These are phyloP conservation scores for Melinopterus prodromus DNA, from an alignment of 2,888 invertebrate genomes.

Conservation along the genomic window DNA sequence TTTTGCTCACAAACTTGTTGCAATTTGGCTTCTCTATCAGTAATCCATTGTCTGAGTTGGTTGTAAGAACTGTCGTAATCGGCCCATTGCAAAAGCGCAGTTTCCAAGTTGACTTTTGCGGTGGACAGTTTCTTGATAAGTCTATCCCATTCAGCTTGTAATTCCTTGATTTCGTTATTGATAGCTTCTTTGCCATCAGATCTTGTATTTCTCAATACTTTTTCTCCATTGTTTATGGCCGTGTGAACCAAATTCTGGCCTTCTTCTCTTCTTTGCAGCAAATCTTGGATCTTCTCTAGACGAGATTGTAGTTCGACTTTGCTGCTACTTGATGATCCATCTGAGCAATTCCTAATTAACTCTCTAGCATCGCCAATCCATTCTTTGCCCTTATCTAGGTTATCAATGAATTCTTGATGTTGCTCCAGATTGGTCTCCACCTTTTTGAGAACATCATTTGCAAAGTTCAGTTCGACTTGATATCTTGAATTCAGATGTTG, in stretches of 20 bases:
- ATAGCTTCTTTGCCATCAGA: slow-evolving; percentile 91
- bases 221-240: slow-evolving; percentile 90
- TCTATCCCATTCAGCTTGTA: slow-evolving; percentile 93
- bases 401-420: slow-evolving; percentile 81
- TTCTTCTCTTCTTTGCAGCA: slow-evolving; percentile 83
- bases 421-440: slow-evolving; percentile 89
- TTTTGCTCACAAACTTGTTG: slow-evolving; percentile 90
- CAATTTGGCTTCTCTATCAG: slow-evolving; percentile 89
- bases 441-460: slow-evolving; percentile 89
- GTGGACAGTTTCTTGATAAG: slow-evolving; percentile 91
- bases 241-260: slow-evolving; percentile 88
- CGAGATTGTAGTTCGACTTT: slow-evolving; percentile 85
- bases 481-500: slow-evolving; percentile 87
- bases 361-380: slow-evolving; percentile 91
- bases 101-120: slow-evolving; percentile 90
- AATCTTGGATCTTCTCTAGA: slow-evolving; percentile 80
- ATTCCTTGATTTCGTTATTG: slow-evolving; percentile 85
- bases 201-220: slow-evolving; percentile 85
- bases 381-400: slow-evolving; percentile 76
- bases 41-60: slow-evolving; percentile 93
- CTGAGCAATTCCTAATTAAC: slow-evolving; percentile 81
- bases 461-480: slow-evolving; percentile 87
- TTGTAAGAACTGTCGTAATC: slow-evolving; percentile 94
- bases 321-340: slow-evolving; percentile 78
- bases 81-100: slow-evolving; percentile 92